Conservation (phyloP, 2,797 vertebrate genomes). For the Mycteria americana region DNA sequence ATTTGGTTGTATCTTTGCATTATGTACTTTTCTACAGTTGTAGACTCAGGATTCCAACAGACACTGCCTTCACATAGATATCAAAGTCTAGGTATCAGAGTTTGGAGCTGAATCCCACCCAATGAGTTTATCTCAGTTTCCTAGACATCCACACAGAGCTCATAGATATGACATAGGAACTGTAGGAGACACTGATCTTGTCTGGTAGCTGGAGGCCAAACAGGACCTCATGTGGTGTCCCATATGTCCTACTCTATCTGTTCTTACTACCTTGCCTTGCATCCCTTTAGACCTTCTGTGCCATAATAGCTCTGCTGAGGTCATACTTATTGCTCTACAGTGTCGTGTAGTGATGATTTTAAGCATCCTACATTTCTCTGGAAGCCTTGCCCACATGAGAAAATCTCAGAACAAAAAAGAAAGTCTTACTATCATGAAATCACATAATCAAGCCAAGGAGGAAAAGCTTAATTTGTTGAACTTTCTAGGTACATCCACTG, state of each 20-base stretch:
- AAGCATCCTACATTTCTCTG: background rate
- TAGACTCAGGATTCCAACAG: background rate
- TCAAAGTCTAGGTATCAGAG: background rate
- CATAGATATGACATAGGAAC: background rate
- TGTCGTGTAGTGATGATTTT: background rate
- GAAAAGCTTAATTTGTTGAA: background rate
- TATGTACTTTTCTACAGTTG: accelerated
- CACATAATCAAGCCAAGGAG: background rate
- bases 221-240: background rate
- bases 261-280: background rate
- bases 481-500: background rate
- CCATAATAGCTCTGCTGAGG: background rate
- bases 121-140: background rate
- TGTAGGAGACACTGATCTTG: background rate
- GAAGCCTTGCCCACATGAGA: background rate
- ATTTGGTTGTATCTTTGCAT: background rate
- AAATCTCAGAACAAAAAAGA: background rate
- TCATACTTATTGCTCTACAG: background rate
- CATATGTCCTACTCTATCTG: background rate
- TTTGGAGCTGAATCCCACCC: background rate
- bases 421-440: background rate
- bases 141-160: background rate
- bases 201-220: background rate
- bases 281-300: background rate
- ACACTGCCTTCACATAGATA: background rate